Evolutionary conservation across 1,140 invertebrate species (phyloP).

Genomic region (Cotesia chilonis): DNA sequence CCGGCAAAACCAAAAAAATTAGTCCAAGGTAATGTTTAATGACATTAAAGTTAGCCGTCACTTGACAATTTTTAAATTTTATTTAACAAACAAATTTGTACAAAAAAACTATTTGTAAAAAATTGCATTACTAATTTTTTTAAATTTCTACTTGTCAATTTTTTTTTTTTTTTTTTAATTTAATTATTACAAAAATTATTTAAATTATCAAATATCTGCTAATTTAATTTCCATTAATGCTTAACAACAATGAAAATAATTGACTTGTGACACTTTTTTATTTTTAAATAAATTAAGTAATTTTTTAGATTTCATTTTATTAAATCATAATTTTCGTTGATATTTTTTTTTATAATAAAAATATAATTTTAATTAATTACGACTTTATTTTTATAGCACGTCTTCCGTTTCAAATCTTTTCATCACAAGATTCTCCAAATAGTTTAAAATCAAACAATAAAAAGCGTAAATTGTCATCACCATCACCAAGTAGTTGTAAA

Average conservation of each 20-base stretch:
- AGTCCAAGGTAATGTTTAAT: slow-evolving; percentile 52
- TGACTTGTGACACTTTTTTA: not conserved
- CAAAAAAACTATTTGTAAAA: no score
- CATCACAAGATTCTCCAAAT: slow-evolving; percentile 45
- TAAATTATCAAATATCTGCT: no score
- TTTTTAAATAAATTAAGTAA: slow-evolving; percentile 7
- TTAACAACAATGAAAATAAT: no score
- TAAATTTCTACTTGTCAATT: no score
- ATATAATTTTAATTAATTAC: slow-evolving; percentile 12
- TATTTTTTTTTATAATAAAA: not conserved
- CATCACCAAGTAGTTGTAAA: slow-evolving; percentile 44
- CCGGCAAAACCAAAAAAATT: slow-evolving; percentile 51
- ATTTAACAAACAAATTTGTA: no score
- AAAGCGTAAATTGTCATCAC: slow-evolving; percentile 55
- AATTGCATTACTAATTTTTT: no score
- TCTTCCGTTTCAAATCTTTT: slow-evolving; percentile 56
- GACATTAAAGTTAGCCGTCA: no score
- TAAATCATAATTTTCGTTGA: slow-evolving; percentile 14
- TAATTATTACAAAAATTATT: no score
- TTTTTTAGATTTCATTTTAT: slow-evolving; percentile 8
- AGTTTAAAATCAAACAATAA: slow-evolving; percentile 42
- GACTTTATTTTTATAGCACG: slow-evolving; percentile 50
- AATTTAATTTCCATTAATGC: no score
- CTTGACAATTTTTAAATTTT: no score
- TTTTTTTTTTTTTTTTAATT: no score